Conservation (phyloP, 2,888 invertebrate genomes). For the Himalopsyche tibetana region DNA sequence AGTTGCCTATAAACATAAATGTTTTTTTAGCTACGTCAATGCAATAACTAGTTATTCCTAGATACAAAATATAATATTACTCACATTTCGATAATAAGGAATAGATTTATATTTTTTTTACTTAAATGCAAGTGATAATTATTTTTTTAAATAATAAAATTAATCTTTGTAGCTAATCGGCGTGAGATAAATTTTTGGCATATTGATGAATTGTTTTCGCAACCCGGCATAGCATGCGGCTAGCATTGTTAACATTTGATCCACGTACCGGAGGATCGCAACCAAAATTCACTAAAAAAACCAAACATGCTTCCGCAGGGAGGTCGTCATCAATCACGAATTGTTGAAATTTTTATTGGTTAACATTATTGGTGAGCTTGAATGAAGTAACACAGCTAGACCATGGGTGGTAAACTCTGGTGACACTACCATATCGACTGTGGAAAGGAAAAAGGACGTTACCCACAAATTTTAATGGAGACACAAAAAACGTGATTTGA, state of each 20-base stretch:
- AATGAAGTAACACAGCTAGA: not conserved
- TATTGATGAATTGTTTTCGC: not conserved
- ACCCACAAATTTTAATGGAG: no score
- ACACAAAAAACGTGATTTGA: no score
- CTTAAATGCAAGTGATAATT: no score
- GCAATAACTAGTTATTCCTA: no score
- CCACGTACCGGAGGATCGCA: conserved; percentile 10
- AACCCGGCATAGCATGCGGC: not conserved
- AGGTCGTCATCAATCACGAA: conserved; percentile 3
- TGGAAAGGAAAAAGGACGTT: no score
- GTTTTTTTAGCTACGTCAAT: no score
- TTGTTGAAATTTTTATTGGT: conserved; percentile 22
- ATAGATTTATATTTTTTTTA: no score
- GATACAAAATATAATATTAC: no score
- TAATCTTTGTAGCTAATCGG: no score
- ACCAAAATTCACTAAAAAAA: conserved; percentile 31
- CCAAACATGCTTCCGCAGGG: conserved; percentile 12
- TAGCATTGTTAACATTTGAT: not conserved
- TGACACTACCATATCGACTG: not conserved
- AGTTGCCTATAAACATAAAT: no score
- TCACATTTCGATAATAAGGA: no score
- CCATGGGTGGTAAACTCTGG: not conserved
- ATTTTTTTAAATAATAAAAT: no score
- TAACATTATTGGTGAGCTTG: not conserved
- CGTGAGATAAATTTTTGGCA: not conserved